These are phyloP conservation scores for Ascidia mentula DNA, from an alignment of 23 tunicate genomes.

Conservation along the genomic window DNA sequence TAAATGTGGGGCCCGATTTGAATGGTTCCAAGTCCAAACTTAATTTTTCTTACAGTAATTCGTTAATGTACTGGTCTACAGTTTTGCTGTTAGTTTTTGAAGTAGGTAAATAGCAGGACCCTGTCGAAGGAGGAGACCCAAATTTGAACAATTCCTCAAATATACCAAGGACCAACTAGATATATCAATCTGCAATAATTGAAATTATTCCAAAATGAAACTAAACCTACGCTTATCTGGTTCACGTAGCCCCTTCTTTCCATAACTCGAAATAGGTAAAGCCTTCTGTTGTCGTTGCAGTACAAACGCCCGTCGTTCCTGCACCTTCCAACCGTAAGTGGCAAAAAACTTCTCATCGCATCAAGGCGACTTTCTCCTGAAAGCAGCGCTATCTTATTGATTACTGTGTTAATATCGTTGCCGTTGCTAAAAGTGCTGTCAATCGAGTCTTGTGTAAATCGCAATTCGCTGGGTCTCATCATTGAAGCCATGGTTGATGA, in stretches of 20 bases:
- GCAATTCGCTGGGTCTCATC: neutral
- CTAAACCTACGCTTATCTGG: slow-evolving; percentile 13
- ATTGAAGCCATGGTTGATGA: no score
- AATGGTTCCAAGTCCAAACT: no score
- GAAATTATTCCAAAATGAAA: no score
- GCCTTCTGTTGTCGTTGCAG: slow-evolving; percentile 28
- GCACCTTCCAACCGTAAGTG: slow-evolving; percentile 1
- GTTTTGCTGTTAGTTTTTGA: no score
- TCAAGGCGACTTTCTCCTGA: neutral
- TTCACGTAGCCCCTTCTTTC: slow-evolving; percentile 19
- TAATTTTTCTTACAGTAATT: no score
- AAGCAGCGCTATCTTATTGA: neutral
- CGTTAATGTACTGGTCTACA: no score
- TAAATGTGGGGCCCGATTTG: no score
- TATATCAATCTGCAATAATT: no score
- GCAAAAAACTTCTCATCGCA: slow-evolving; percentile 13
- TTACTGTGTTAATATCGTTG: neutral
- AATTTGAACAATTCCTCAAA: no score
- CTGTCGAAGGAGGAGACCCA: no score
- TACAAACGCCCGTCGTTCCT: neutral
- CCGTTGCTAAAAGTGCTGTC: neutral
- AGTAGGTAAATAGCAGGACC: no score
- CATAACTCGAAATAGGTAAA: slow-evolving; percentile 30
- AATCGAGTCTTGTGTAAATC: neutral
- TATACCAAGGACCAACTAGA: no score